phyloP scores from a whole-genome alignment of 1,140 invertebrate species.

The Aphidius gifuensis region DNA sequence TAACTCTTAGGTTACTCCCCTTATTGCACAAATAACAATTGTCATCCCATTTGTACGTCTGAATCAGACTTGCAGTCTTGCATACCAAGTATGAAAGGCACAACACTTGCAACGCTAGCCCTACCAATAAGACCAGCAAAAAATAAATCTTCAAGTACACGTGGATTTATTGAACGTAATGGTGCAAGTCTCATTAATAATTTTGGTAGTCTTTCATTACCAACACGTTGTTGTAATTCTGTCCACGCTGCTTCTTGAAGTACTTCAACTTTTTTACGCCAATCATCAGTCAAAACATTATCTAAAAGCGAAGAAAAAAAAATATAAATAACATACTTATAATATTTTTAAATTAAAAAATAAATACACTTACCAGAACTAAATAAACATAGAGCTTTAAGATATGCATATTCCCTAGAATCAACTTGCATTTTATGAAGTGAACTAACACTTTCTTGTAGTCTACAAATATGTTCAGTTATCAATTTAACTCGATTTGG shows the following conservation, averaged over 20 bases:
- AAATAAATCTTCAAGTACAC: conserved; percentile 87
- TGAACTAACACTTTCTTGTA: conserved; percentile 79
- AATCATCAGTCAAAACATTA: conserved; percentile 47
- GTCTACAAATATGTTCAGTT: conserved; percentile 76
- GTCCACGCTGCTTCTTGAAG: conserved; percentile 73
- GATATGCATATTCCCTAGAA: conserved; percentile 83
- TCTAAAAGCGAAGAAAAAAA: conserved; percentile 31
- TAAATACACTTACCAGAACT: conserved; percentile 56
- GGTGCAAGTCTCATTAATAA: conserved; percentile 74
- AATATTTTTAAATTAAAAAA: conserved; percentile 4
- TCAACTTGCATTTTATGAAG: conserved; percentile 75
- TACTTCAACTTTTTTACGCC: conserved; percentile 60
- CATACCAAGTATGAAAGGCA: conserved; percentile 88
- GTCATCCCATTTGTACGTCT: conserved; percentile 50
- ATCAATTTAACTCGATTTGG: conserved; percentile 72
- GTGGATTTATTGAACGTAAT: conserved; percentile 72
- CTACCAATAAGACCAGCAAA: conserved; percentile 89
- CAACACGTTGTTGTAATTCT: conserved; percentile 64
- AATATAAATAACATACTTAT: not conserved
- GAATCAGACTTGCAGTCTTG: conserved; percentile 52
- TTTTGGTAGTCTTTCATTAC: conserved; percentile 63
- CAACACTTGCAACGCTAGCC: conserved; percentile 87
- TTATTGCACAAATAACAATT: conserved; percentile 37
- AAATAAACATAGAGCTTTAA: conserved; percentile 85
- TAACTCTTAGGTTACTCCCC: conserved; percentile 23